Percentiles rank a stretch among this genome's conserved stretches.
These are phyloP conservation scores for Upupa epops DNA, from an alignment of 2,113 vertebrate genomes.

Conservation along the genomic window DNA sequence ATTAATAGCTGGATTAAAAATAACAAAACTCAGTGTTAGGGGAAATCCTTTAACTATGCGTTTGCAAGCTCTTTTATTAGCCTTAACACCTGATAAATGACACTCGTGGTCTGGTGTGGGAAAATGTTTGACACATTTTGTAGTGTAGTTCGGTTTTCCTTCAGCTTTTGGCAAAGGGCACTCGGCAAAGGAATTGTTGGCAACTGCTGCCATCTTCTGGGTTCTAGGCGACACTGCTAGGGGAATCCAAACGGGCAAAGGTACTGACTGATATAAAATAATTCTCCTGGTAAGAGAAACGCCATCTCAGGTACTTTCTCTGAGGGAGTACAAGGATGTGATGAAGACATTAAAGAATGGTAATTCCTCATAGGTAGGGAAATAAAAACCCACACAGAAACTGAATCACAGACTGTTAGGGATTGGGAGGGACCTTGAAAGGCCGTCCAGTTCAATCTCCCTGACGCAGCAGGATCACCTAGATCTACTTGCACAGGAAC, in stretches of 20 bases:
- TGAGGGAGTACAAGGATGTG: not conserved
- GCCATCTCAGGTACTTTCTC: not conserved
- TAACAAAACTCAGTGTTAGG: not conserved
- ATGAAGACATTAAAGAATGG: not conserved
- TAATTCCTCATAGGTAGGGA: not conserved
- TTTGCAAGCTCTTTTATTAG: not conserved
- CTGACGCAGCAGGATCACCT: too few species aligned
- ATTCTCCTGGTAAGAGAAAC: not conserved
- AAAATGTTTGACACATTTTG: not conserved
- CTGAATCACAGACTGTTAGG: too few species aligned
- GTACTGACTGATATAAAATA: too few species aligned
- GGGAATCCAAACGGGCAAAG: too few species aligned
- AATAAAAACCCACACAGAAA: too few species aligned
- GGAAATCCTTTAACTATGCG: not conserved
- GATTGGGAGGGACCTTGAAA: too few species aligned
- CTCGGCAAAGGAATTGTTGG: not conserved
- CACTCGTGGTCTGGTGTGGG: not conserved
- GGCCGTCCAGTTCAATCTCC: too few species aligned
- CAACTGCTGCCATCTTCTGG: constrained; percentile 58
- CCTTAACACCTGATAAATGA: not conserved
- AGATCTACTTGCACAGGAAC: too few species aligned
- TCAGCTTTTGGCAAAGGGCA: not conserved
- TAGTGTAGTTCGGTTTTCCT: not conserved
- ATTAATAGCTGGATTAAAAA: constrained; percentile 75
- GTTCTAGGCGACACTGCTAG: not conserved